Evolutionary conservation across 2,888 invertebrate genomes (phyloP), one percentile per base, ranked within the genome.

Genomic region (Agrenia bidenticulata): DNA sequence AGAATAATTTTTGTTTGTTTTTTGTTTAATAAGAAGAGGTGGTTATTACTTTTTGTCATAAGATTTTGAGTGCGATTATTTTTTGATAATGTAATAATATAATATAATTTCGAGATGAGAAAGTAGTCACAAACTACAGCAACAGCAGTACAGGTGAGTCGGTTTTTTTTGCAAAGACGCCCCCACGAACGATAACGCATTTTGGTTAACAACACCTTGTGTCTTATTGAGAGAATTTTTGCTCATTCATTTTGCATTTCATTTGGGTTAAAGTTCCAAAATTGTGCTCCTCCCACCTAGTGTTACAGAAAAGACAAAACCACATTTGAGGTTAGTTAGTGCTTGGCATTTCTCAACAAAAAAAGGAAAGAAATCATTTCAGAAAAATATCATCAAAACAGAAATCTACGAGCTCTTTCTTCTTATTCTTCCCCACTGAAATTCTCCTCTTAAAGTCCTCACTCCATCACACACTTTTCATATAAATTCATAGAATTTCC

Each of bases 201-300:
- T 50, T 66, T 70, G 64, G 68, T 71, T 68, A 68, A 72, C 72
- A 73, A 72, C 70, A 72, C 72, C 67, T 69, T 74, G 65, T 50
- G 67, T 68, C 60, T 67, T 60, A 69, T 72, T 68, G 72, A 70
- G 63, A 70, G 73, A 70, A 64, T 67, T 62, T 63, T 19, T 37
- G 32, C 37, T 57, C 32, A 41, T 57, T 62, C 54, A 45, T 64
- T 61, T 66, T 64, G 65, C 64, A 62, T 62, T 68, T 62, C 64
- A 66, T 74, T 72, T 72, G 70, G 72, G 73, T 74, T 74, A 74
- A 66, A 74, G 71, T 74, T 74, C 74, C 74, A 74, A 72, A 71
- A 72, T 74, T 73, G 71, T 71, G 73, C 71, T 73, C 72, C 74
- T 73, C 74, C 74, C 74, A 74, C 74, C 74, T 74, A 72, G 74